Conservation (phyloP, 2,888 invertebrate species). For the Stramonita haemastoma region DNA sequence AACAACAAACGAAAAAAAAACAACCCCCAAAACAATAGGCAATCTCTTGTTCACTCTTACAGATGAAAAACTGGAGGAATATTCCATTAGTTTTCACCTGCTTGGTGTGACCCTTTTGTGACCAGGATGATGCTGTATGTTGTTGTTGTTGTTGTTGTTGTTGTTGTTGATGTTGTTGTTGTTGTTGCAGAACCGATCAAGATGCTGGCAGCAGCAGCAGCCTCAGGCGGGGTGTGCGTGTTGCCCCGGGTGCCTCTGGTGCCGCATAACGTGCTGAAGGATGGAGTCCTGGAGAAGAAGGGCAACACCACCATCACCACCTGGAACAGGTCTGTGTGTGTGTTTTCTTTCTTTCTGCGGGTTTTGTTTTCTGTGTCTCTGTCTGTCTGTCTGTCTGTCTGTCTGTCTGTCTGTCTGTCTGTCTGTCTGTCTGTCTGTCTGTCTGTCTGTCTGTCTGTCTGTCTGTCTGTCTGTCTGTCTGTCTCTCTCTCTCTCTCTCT, state of each 20-base stretch:
- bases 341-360: not conserved
- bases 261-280: conserved; percentile 56
- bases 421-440: not conserved
- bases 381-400: not conserved
- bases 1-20: too few species aligned
- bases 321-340: conserved; percentile 60
- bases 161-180: too few species aligned
- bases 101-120: too few species aligned
- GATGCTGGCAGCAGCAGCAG: not conserved
- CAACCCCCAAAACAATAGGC: too few species aligned
- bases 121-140: too few species aligned
- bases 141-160: too few species aligned
- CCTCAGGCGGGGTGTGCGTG: conserved; percentile 15
- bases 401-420: conserved; percentile 10
- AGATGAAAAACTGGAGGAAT: too few species aligned
- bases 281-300: conserved; percentile 66
- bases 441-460: too few species aligned
- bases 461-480: too few species aligned
- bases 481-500: too few species aligned
- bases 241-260: conserved; percentile 31
- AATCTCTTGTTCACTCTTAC: too few species aligned
- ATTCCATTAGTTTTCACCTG: too few species aligned
- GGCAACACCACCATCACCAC: conserved; percentile 67
- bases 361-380: not conserved
- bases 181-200: not conserved